phyloP scores from a whole-genome alignment of 2,888 invertebrate genomes.

The Macaria liturata region DNA sequence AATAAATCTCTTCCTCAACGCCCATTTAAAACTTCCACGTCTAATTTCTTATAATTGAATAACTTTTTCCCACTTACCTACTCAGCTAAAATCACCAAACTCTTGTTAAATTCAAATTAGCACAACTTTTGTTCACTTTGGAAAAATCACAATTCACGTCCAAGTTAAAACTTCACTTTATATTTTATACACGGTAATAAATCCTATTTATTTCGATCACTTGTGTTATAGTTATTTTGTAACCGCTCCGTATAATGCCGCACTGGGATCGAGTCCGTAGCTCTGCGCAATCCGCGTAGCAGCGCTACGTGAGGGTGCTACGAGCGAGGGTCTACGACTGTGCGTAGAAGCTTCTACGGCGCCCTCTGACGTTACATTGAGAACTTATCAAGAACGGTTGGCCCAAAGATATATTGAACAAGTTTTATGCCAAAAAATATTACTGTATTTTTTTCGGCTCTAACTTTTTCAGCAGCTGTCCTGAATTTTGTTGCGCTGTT shows the following conservation, averaged over 20 bases:
- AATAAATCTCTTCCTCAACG: background rate
- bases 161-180: slow-evolving; percentile 30
- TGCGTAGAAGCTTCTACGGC: slow-evolving; percentile 36
- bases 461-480: slow-evolving; percentile 31
- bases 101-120: slow-evolving; percentile 18
- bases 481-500: slow-evolving; percentile 22
- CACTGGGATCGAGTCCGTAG: slow-evolving; percentile 15
- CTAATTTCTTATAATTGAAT: slow-evolving; percentile 9
- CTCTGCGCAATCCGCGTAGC: slow-evolving; percentile 20
- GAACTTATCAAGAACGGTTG: slow-evolving; percentile 40
- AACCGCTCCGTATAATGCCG: slow-evolving; percentile 3
- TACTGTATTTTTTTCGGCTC: slow-evolving; percentile 27
- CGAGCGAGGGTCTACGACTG: slow-evolving; percentile 48
- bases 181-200: background rate
- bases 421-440: slow-evolving; percentile 37
- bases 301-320: slow-evolving; percentile 41
- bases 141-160: slow-evolving; percentile 26
- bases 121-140: slow-evolving; percentile 26
- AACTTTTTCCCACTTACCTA: slow-evolving; percentile 26
- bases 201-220: background rate
- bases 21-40: background rate
- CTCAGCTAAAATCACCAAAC: slow-evolving; percentile 17
- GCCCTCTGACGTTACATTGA: slow-evolving; percentile 41
- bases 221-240: background rate
- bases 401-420: slow-evolving; percentile 41